A percentile compares a stretch with the other conserved stretches of the same genome.
Evolutionary conservation across 1,140 invertebrate species (phyloP).

Genomic region (Pseudobourletiella spinata): DNA sequence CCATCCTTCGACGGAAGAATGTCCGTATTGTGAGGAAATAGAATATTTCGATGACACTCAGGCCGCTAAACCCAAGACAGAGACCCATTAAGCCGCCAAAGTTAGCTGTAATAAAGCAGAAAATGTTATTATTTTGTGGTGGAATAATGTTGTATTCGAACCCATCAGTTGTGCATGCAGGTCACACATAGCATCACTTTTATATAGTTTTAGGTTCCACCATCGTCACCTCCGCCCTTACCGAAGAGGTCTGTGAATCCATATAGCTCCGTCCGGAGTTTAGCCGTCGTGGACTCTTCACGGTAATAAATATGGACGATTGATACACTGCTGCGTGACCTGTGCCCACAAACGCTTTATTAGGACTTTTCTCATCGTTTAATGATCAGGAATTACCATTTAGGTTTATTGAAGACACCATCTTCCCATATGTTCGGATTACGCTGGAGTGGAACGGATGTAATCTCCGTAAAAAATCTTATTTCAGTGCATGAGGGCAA

Average conservation of each 20-base stretch:
- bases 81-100: conserved; percentile 39
- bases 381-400: too few species aligned
- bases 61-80: conserved; percentile 55
- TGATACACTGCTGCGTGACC: conserved; percentile 11
- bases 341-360: not conserved
- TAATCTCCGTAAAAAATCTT: conserved; percentile 5
- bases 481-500: conserved; percentile 31
- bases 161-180: too few species aligned
- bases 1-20: not conserved
- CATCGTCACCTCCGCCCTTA: not conserved
- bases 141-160: too few species aligned
- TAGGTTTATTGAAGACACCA: not conserved
- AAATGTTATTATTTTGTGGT: too few species aligned
- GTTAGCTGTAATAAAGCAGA: not conserved
- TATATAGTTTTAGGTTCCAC: not conserved
- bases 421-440: conserved; percentile 1
- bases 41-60: conserved; percentile 49
- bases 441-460: not conserved
- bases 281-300: conserved; percentile 14
- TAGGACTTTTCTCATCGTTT: too few species aligned
- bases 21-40: not conserved
- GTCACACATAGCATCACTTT: too few species aligned
- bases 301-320: conserved; percentile 24
- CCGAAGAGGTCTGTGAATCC: conserved; percentile 17
- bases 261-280: conserved; percentile 21